phyloP scores from a whole-genome alignment of 2,113 vertebrate species.

The Stigmatopora nigra region DNA sequence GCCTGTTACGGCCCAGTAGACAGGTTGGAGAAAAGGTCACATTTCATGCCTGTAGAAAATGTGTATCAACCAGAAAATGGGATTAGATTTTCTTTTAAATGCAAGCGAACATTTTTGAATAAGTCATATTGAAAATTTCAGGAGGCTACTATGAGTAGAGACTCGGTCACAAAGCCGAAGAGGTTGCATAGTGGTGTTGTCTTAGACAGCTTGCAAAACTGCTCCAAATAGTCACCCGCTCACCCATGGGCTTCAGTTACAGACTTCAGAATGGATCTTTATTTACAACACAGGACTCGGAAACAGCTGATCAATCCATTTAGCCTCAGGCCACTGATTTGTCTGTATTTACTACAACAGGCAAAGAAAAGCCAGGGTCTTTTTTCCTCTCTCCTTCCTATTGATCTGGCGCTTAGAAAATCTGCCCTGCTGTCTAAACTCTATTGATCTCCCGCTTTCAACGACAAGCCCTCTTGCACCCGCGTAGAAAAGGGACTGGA shows the following conservation, averaged over 20 bases:
- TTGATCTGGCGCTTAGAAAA: slow-evolving; percentile 88
- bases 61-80: slow-evolving; percentile 6
- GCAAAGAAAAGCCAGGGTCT: slow-evolving; percentile 74
- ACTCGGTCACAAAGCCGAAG: not conserved
- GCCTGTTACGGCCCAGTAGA: slow-evolving; percentile 23
- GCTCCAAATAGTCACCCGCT: slow-evolving; percentile 26
- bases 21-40: slow-evolving; percentile 14
- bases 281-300: slow-evolving; percentile 75
- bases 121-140: not conserved
- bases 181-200: slow-evolving; percentile 27
- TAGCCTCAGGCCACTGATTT: slow-evolving; percentile 86
- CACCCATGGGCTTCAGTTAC: slow-evolving; percentile 60
- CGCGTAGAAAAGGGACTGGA: slow-evolving; percentile 84
- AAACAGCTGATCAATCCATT: slow-evolving; percentile 82
- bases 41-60: slow-evolving; percentile 10
- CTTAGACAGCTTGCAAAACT: slow-evolving; percentile 7
- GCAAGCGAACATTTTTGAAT: slow-evolving; percentile 2
- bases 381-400: slow-evolving; percentile 76
- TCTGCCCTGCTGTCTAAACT: slow-evolving; percentile 88
- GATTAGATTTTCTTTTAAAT: slow-evolving; percentile 15
- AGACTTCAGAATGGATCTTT: slow-evolving; percentile 73
- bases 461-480: slow-evolving; percentile 70
- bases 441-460: slow-evolving; percentile 83
- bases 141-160: not conserved
- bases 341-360: slow-evolving; percentile 79